Conservation (phyloP, 2,888 invertebrate species). For the Pollenia amentaria region DNA sequence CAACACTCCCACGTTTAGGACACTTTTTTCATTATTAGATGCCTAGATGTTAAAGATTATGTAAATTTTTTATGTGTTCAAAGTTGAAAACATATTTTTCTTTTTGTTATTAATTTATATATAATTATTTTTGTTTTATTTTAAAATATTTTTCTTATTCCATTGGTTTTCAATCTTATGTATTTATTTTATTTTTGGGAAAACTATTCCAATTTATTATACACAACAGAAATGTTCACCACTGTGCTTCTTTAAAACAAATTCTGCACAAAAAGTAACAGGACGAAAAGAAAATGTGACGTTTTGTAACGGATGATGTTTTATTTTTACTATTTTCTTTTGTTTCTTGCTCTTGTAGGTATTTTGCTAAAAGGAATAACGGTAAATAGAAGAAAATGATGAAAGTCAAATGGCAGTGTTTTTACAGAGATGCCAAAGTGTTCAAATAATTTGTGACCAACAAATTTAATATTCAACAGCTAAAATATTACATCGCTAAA, state of each 20-base stretch:
- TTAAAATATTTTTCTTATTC: constrained; percentile 1
- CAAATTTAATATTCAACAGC: too few species aligned
- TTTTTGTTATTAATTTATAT: neutral
- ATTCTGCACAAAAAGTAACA: constrained; percentile 29
- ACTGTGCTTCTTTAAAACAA: constrained; percentile 17
- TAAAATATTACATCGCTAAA: too few species aligned
- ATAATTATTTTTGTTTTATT: neutral
- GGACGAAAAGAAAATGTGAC: constrained; percentile 41
- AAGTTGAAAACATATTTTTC: constrained; percentile 20
- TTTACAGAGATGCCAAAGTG: constrained; percentile 34
- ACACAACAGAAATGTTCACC: constrained; percentile 36
- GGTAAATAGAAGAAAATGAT: constrained; percentile 31
- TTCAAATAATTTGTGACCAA: neutral
- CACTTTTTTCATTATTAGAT: constrained; percentile 35
- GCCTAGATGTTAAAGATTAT: constrained; percentile 15
- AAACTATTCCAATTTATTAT: constrained; percentile 30
- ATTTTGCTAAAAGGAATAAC: constrained; percentile 39
- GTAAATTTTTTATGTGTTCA: constrained; percentile 31
- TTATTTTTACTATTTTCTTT: neutral
- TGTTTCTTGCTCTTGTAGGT: neutral
- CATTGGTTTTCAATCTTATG: constrained; percentile 18
- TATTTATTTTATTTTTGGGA: constrained; percentile 7
- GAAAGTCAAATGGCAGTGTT: constrained; percentile 7
- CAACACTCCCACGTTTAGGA: constrained; percentile 61
- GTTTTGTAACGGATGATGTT: constrained; percentile 39